Base-by-base conservation (phyloP, 1,140 invertebrate species). In the Argopecten irradians region DNA sequence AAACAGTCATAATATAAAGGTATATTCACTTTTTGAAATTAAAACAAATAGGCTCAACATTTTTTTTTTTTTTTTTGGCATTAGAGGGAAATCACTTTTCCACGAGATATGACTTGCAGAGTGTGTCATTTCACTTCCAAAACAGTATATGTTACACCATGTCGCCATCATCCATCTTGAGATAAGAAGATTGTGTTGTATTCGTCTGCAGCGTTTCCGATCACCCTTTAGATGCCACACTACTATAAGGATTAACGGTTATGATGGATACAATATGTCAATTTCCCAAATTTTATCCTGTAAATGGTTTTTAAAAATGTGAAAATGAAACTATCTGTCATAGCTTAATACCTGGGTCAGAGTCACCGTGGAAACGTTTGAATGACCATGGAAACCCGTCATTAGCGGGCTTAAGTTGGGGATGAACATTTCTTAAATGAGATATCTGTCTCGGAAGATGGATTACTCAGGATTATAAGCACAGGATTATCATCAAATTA, bases 241-340 rank as follows among this genome's bases (percentile, higher is more conserved):
- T 71, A n/a, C 55, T 28, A 3, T n/a, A 2, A 71, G 55, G 11
- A 8, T 71, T n/a, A 71, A 71, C 55, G 1, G 22, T 71, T 71
- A 71, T 71, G 55, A 71, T 71, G 55, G 55, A 71, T 71, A 28
- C 22, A 71, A 71, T 28, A n/a, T 71, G 55, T 71, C 55, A 28
- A 5, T 71, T 71, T 16, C 7, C 55, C 22, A 5, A 5, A 71
- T 22, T 71, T 55, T 71, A 71, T 71, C 55, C 55, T 22, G 22
- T 71, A 71, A 71, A 71, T 71, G 22, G 28, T 71, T 71, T 71
- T 71, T 71, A 28, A n/a, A 71, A 71, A 71, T 46, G 22, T 71
- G 55, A 71, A 71, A 71, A 71, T 71, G 55, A 28, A 71, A 71
- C 55, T 71, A 71, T 71, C 55, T 71, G 55, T 71, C 55, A 71